These are phyloP conservation scores for Xylota segnis DNA, from an alignment of 2,888 invertebrate genomes.

Conservation along the genomic window DNA sequence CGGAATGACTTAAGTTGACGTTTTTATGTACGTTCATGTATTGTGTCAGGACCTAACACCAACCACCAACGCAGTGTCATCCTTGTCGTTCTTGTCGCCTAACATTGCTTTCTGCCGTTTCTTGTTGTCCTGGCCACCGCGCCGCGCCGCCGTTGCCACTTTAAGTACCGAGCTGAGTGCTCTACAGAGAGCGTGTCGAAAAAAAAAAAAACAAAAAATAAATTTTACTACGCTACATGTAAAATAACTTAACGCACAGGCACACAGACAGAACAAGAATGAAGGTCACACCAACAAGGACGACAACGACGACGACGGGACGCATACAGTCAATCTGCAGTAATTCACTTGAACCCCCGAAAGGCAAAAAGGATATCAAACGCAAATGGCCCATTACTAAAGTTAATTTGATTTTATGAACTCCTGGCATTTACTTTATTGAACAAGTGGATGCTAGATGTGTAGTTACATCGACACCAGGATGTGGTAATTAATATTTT, in stretches of 20 bases:
- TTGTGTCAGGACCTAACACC: conserved; percentile 61
- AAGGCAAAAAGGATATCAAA: conserved; percentile 67
- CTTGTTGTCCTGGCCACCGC: neutral
- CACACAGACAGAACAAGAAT: conserved; percentile 14
- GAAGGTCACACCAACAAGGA: conserved; percentile 57
- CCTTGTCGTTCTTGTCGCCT: conserved; percentile 9
- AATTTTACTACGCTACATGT: conserved; percentile 72
- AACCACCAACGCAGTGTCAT: conserved; percentile 45
- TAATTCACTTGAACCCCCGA: conserved; percentile 64
- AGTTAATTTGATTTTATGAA: conserved; percentile 75
- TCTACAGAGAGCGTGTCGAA: conserved; percentile 56
- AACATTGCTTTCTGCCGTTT: neutral
- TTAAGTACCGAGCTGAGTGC: conserved; percentile 63
- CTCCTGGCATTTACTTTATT: conserved; percentile 65
- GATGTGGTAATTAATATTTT: conserved; percentile 50
- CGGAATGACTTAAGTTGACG: conserved; percentile 73
- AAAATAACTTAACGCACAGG: conserved; percentile 67
- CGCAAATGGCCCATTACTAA: conserved; percentile 71
- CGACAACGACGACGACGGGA: conserved; percentile 20
- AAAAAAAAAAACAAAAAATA: conserved; percentile 73
- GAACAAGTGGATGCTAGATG: conserved; percentile 43
- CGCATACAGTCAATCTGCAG: conserved; percentile 68
- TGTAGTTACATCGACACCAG: conserved; percentile 22
- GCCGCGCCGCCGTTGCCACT: conserved; percentile 28
- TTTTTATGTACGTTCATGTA: conserved; percentile 72